Evolutionary conservation across 1,140 invertebrate genomes (phyloP).

Genomic region (Pemphigus obesinymphae): DNA sequence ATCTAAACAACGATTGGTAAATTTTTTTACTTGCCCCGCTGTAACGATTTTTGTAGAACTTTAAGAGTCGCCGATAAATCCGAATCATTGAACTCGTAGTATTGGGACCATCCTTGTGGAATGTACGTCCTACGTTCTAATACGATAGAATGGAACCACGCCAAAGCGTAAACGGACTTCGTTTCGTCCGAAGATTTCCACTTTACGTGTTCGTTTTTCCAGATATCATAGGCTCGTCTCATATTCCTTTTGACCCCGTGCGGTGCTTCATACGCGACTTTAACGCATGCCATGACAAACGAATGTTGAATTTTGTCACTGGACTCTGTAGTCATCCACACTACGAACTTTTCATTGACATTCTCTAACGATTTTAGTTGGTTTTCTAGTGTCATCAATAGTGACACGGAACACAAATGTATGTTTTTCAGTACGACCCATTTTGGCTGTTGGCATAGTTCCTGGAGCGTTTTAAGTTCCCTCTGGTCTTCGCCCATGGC

Average conservation of each 20-base stretch:
- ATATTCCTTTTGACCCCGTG: slow-evolving; percentile 65
- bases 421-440: slow-evolving; percentile 86
- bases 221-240: slow-evolving; percentile 57
- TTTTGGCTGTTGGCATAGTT: slow-evolving; percentile 49
- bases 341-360: slow-evolving; percentile 61
- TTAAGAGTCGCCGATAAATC: slow-evolving; percentile 75
- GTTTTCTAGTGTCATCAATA: slow-evolving; percentile 70
- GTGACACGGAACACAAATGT: slow-evolving; percentile 72
- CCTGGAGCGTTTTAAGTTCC: slow-evolving; percentile 45
- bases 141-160: slow-evolving; percentile 80
- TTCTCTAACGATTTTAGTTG: slow-evolving; percentile 59
- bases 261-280: slow-evolving; percentile 81
- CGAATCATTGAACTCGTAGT: slow-evolving; percentile 83
- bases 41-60: slow-evolving; percentile 59
- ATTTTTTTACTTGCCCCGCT: slow-evolving; percentile 44
- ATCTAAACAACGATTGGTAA: too few species aligned
- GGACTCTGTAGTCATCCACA: slow-evolving; percentile 72
- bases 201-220: slow-evolving; percentile 51
- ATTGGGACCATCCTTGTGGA: slow-evolving; percentile 80
- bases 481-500: slow-evolving; percentile 64
- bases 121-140: slow-evolving; percentile 84
- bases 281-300: slow-evolving; percentile 64
- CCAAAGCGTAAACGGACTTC: slow-evolving; percentile 63
- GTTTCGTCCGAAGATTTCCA: slow-evolving; percentile 46
- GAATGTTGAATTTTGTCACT: slow-evolving; percentile 63